Base-by-base conservation (phyloP, 2,113 vertebrate genomes). In the Irena cyanogastra region DNA sequence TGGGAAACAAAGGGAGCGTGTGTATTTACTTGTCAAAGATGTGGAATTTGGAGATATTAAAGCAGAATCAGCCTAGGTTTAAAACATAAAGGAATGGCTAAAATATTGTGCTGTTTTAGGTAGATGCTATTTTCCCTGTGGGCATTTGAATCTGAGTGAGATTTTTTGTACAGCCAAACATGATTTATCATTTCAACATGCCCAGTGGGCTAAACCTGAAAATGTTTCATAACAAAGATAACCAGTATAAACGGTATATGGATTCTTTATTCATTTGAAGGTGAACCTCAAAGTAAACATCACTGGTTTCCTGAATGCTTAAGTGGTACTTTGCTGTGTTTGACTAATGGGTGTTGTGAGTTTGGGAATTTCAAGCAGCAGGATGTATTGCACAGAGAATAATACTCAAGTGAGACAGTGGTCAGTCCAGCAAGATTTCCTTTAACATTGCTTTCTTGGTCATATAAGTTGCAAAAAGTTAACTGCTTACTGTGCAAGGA, bases 131-230 rank as follows among this genome's bases (percentile, higher is more conserved):
- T 94, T 91, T 94, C 45, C 94, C 90, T 95, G 60, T 47, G 81
- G 97, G 91, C 85, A 8, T 88, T 93, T 90, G 88, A 96, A 92
- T 79, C 72, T 90, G 87, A 87, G 35, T 60, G 37, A 84, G 77
- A 39, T 71, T 59, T 96, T 98, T 97, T 97, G 66, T 97, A 30
- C 78, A 93, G 85, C 75, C 2, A 1, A 89, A 94, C 80, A 84
- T 97, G 91, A 97, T 97, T 96, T 96, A 95, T 97, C 83, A 97
- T 98, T 98, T 98, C 95, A 96, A 74, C 85, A 88, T 97, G 83
- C 93, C 95, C 93, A 90, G 76, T 82, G 93, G 96, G 96, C 91
- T 97, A 95, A 97, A 92, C 77, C 89, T 93, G 84, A 96, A 96
- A 98, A 95, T 61, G n/a, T 94, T 98, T 96, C 87, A 85, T 96